phyloP scores from a whole-genome alignment of 2,797 vertebrate genomes.

The Acanthiza pusilla region DNA sequence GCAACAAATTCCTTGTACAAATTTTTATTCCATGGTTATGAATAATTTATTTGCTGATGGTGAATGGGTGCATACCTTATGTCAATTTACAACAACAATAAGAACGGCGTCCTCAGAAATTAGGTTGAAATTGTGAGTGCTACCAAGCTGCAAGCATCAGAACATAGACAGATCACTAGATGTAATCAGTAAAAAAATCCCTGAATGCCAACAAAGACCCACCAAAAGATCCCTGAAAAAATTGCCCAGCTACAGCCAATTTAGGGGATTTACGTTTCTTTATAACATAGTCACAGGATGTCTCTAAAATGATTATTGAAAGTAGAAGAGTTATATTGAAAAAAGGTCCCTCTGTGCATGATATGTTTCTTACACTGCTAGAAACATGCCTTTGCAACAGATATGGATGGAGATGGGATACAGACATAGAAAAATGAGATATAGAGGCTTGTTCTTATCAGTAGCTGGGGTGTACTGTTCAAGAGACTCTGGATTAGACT shows the following conservation, averaged over 20 bases:
- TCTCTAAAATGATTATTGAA: constrained; percentile 1
- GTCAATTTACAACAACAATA: background rate
- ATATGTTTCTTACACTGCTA: background rate
- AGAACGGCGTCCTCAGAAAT: background rate
- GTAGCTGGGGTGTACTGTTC: background rate
- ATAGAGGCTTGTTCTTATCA: background rate
- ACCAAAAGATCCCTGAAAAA: background rate
- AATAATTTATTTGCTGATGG: background rate
- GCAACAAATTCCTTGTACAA: background rate
- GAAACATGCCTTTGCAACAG: background rate
- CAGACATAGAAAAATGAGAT: background rate
- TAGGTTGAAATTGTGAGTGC: background rate
- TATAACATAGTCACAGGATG: background rate
- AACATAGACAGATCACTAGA: background rate
- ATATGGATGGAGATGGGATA: constrained; percentile 11
- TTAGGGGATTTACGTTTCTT: background rate
- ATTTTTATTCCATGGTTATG: background rate
- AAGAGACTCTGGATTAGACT: background rate
- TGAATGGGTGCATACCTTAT: background rate
- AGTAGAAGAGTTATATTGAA: background rate
- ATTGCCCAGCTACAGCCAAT: background rate
- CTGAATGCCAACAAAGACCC: background rate
- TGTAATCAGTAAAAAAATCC: background rate
- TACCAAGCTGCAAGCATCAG: background rate
- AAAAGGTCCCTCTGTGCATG: background rate